phyloP scores from a whole-genome alignment of 1,140 invertebrate species.

The Agrypnia vestita region DNA sequence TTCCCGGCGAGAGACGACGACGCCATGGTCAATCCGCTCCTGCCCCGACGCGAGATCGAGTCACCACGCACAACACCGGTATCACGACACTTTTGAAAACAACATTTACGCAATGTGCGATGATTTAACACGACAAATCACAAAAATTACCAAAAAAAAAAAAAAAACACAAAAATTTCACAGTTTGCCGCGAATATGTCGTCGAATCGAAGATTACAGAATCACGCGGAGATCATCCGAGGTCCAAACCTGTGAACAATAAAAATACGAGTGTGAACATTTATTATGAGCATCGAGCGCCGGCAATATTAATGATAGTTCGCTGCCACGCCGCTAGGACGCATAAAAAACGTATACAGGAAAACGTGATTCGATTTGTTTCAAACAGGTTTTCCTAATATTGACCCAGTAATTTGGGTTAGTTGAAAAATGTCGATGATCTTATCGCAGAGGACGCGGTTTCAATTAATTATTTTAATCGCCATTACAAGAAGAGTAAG shows the following conservation, averaged over 20 bases:
- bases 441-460: neutral
- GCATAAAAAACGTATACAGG: neutral
- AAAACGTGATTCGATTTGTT: slow-evolving; percentile 18
- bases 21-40: neutral
- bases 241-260: slow-evolving; percentile 4
- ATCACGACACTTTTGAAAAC: slow-evolving; percentile 26
- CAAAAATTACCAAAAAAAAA: neutral
- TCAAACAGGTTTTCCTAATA: slow-evolving; percentile 21
- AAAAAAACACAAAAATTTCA: too few species aligned
- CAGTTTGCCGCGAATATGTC: too few species aligned
- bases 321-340: slow-evolving; percentile 18
- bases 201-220: neutral
- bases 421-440: slow-evolving; percentile 2
- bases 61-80: neutral
- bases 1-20: slow-evolving; percentile 3
- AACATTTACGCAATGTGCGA: slow-evolving; percentile 3
- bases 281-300: neutral
- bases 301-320: neutral
- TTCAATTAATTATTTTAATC: slow-evolving; percentile 16
- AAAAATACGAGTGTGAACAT: slow-evolving; percentile 22
- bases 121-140: neutral
- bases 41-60: neutral
- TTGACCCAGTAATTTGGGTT: slow-evolving; percentile 30
- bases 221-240: neutral
- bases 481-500: neutral